Evolutionary conservation across 2,113 vertebrate genomes (phyloP).

Genomic region (Phycodurus eques): DNA sequence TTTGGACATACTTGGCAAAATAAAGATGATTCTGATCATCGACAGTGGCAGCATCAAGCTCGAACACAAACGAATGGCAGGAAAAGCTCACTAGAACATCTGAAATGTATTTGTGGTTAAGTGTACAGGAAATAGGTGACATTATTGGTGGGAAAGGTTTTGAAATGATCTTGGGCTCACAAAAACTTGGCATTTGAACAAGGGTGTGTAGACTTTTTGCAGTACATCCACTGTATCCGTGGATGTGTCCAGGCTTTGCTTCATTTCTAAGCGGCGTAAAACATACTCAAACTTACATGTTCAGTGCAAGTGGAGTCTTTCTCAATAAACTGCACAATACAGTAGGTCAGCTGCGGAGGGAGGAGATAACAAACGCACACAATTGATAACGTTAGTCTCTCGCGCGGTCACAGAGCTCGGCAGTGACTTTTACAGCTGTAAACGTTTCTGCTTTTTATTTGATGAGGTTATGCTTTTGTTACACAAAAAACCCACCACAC

Average conservation of each 20-base stretch:
- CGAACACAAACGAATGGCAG: too few relatives aligned
- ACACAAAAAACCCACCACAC: too few relatives aligned
- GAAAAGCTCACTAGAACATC: too few relatives aligned
- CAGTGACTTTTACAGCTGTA: background rate
- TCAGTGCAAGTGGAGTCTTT: constrained; percentile 90
- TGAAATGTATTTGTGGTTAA: too few relatives aligned
- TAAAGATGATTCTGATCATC: too few relatives aligned
- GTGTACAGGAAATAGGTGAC: too few relatives aligned
- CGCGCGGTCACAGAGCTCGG: background rate
- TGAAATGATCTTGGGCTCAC: background rate
- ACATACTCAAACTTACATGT: constrained; percentile 74
- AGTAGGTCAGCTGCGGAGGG: constrained; percentile 82
- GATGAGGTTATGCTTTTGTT: background rate
- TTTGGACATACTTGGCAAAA: too few relatives aligned
- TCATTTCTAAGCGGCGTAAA: background rate
- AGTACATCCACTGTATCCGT: background rate
- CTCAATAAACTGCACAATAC: constrained; percentile 91
- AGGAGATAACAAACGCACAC: constrained; percentile 10
- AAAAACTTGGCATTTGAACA: background rate
- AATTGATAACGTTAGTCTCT: background rate
- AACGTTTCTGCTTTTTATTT: background rate
- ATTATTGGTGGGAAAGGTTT: too few relatives aligned
- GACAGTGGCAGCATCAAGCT: too few relatives aligned
- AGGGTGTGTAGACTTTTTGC: background rate
- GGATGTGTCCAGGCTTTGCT: background rate